Percentiles rank a stretch among this genome's conserved stretches.
Evolutionary conservation across 2,888 invertebrate genomes (phyloP).

Genomic region (Melanargia galathea): DNA sequence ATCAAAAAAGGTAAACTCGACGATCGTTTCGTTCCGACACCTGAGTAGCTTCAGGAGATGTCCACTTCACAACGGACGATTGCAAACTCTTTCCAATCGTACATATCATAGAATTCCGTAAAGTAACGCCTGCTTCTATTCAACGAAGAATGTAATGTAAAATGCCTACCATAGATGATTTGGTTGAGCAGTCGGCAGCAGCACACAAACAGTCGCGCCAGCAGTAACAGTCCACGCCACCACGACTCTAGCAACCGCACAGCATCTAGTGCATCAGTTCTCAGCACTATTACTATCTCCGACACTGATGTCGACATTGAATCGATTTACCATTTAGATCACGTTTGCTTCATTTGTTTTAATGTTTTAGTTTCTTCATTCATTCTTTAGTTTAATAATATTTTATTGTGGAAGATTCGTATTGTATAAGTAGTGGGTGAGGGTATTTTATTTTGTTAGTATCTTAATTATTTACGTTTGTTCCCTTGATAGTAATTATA

Average conservation of each 20-base stretch:
- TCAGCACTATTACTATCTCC: conserved; percentile 56
- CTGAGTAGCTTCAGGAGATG: no score
- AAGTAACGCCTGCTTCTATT: no score
- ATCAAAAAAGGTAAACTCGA: no score
- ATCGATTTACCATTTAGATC: conserved; percentile 10
- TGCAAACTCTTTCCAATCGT: no score
- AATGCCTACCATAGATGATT: conserved; percentile 54
- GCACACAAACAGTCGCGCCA: conserved; percentile 72
- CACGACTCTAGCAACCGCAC: conserved; percentile 77
- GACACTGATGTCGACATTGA: conserved; percentile 58
- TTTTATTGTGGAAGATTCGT: neutral
- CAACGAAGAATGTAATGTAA: neutral
- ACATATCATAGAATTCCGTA: no score
- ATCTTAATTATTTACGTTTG: no score
- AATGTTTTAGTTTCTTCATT: neutral
- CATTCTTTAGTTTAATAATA: neutral
- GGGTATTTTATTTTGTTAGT: neutral
- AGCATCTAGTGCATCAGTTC: conserved; percentile 73
- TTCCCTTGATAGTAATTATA: no score
- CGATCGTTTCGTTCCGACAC: no score
- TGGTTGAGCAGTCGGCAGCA: conserved; percentile 66
- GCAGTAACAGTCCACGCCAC: conserved; percentile 75
- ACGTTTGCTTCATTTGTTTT: neutral
- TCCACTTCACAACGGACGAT: no score
- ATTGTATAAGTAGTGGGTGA: no score